Percentiles rank a stretch among this genome's conserved stretches.
phyloP scores from a whole-genome alignment of 2,113 vertebrate genomes.

The Salvator merianae region DNA sequence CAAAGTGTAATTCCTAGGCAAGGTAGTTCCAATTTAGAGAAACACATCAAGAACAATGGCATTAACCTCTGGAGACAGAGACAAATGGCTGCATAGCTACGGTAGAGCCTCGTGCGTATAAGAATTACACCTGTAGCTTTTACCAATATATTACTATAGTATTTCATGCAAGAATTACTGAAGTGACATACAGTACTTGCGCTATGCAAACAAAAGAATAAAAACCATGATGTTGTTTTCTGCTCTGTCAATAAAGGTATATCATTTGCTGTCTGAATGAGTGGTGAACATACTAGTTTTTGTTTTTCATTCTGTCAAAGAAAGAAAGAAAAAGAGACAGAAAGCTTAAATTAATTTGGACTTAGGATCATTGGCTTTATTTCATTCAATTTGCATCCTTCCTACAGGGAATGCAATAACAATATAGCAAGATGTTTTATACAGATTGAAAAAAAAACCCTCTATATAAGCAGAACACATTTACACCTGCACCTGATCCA shows the following conservation, averaged over 20 bases:
- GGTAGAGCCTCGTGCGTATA: not conserved
- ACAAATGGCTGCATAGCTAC: not conserved
- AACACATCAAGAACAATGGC: not conserved
- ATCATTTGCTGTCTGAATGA: not conserved
- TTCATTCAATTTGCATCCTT: constrained; percentile 40
- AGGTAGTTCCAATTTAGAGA: not conserved
- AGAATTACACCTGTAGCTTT: not conserved
- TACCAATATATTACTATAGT: not conserved
- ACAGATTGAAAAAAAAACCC: constrained; percentile 2
- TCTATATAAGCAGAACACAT: not conserved
- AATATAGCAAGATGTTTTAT: constrained; percentile 10
- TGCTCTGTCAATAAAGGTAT: not conserved
- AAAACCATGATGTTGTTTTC: not conserved
- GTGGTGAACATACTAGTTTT: not conserved
- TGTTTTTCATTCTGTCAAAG: not conserved
- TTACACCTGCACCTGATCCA: constrained; percentile 42
- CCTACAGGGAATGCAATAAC: constrained; percentile 21
- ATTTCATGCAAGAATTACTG: constrained; percentile 2
- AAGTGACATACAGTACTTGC: not conserved
- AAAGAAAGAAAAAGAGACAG: constrained; percentile 1
- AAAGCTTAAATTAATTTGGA: constrained; percentile 15
- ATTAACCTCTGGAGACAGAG: not conserved
- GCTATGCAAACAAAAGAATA: not conserved
- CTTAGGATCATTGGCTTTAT: constrained; percentile 45
- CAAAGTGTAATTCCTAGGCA: not conserved